phyloP scores from a whole-genome alignment of 2,888 invertebrate species.

The Coenonympha arcania region DNA sequence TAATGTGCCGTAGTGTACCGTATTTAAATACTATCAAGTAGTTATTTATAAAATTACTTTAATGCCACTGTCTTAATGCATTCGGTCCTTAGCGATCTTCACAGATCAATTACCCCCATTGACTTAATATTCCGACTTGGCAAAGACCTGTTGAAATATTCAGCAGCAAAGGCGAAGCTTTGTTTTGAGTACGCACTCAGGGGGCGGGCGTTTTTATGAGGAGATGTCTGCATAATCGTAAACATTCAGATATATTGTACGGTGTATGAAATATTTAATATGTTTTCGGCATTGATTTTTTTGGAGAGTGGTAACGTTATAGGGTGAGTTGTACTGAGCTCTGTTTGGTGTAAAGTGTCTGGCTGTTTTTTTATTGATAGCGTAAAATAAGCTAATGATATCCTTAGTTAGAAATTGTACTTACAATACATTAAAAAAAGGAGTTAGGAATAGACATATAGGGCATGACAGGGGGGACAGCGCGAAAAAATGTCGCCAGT shows the following conservation, averaged over 20 bases:
- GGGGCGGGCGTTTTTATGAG: constrained; percentile 62
- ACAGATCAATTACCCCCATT: constrained; percentile 72
- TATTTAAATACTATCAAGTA: too few species aligned
- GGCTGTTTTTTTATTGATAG: too few species aligned
- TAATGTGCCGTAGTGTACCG: too few species aligned
- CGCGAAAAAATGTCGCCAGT: too few species aligned
- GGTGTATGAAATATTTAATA: constrained; percentile 35
- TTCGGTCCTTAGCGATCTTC: constrained; percentile 43
- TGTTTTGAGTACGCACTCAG: constrained; percentile 65
- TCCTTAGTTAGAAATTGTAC: too few species aligned
- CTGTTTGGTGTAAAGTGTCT: neutral
- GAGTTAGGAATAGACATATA: too few species aligned
- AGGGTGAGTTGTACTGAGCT: constrained; percentile 7
- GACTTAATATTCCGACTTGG: constrained; percentile 71
- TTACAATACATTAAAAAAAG: too few species aligned
- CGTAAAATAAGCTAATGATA: too few species aligned
- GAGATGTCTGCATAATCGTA: constrained; percentile 62
- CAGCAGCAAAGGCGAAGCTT: constrained; percentile 59
- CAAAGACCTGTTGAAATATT: constrained; percentile 70
- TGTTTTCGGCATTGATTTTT: constrained; percentile 27
- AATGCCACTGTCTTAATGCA: constrained; percentile 17
- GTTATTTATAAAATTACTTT: constrained; percentile 9
- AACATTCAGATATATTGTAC: constrained; percentile 50
- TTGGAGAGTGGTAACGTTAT: constrained; percentile 8
- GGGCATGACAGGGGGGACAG: too few species aligned